These are phyloP conservation scores for Oryzias curvinotus DNA, from an alignment of 2,113 vertebrate genomes.

Conservation along the genomic window DNA sequence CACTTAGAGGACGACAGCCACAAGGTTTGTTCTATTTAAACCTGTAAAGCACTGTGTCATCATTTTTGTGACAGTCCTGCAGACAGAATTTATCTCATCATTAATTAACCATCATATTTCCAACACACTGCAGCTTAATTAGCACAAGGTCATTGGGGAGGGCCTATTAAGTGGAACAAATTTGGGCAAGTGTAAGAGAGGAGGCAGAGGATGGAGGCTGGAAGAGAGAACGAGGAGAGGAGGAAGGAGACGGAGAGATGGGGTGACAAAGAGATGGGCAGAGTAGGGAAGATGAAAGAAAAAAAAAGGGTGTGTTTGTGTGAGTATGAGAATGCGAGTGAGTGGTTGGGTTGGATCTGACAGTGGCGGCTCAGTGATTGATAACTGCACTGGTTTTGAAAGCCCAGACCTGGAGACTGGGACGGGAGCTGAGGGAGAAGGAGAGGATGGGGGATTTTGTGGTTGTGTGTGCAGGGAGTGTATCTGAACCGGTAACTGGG, in stretches of 20 bases:
- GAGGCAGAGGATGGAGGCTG: constrained; percentile 52
- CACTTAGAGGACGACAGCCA: constrained; percentile 77
- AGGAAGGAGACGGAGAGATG: constrained; percentile 14
- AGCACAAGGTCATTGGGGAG: constrained; percentile 98
- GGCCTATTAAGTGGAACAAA: constrained; percentile 99
- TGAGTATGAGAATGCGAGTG: constrained; percentile 67
- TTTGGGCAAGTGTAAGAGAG: constrained; percentile 96
- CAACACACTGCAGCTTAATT: constrained; percentile 99
- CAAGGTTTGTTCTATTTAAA: constrained; percentile 95
- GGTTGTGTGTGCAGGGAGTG: constrained; percentile 13
- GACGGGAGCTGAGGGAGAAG: constrained; percentile 85
- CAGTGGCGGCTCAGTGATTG: constrained; percentile 92
- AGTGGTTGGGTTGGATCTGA: constrained; percentile 86
- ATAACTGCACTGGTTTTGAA: constrained; percentile 95
- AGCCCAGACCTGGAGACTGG: constrained; percentile 90
- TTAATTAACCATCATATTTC: constrained; percentile 99
- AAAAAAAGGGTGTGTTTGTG: constrained; percentile 11
- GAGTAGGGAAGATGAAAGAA: constrained; percentile 22
- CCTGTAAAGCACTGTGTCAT: constrained; percentile 97
- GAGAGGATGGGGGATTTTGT: constrained; percentile 35
- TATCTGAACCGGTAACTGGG: constrained; percentile 59
- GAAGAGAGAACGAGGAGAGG: constrained; percentile 15
- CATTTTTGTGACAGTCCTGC: constrained; percentile 98
- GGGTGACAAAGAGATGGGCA: constrained; percentile 35
- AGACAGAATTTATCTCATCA: constrained; percentile 99